These are phyloP conservation scores for Scotopteryx bipunctaria DNA, from an alignment of 2,888 invertebrate species.

Conservation along the genomic window DNA sequence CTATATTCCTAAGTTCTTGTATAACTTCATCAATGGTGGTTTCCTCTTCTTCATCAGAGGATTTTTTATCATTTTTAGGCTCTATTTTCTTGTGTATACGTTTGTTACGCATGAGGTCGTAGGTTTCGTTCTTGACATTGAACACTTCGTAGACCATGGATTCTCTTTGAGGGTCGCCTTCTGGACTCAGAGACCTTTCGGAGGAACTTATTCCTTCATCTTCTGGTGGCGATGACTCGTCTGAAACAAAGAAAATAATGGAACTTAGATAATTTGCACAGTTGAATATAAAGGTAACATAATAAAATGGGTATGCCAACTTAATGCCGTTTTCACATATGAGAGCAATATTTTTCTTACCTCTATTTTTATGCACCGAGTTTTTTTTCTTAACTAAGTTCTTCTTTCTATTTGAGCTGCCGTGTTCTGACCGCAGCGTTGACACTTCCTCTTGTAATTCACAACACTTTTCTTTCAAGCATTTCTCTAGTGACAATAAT, in stretches of 20 bases:
- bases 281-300: too few relatives aligned
- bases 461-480: slow-evolving; percentile 89
- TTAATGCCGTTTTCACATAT: too few relatives aligned
- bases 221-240: slow-evolving; percentile 90
- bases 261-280: too few relatives aligned
- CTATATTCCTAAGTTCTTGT: slow-evolving; percentile 92
- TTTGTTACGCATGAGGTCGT: slow-evolving; percentile 74
- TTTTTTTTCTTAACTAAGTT: slow-evolving; percentile 80
- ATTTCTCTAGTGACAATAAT: slow-evolving; percentile 87
- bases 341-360: slow-evolving; percentile 43
- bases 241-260: slow-evolving; percentile 61
- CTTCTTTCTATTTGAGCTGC: slow-evolving; percentile 75
- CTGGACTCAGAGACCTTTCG: slow-evolving; percentile 90
- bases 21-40: slow-evolving; percentile 95
- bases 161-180: slow-evolving; percentile 85
- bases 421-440: slow-evolving; percentile 81
- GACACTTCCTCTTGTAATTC: slow-evolving; percentile 89
- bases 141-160: slow-evolving; percentile 85
- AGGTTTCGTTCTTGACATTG: slow-evolving; percentile 83
- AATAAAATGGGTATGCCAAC: too few relatives aligned
- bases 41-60: slow-evolving; percentile 87
- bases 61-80: slow-evolving; percentile 63
- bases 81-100: slow-evolving; percentile 72
- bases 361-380: slow-evolving; percentile 71
- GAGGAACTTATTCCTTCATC: slow-evolving; percentile 95